Evolutionary conservation across 2,797 vertebrate species (phyloP).

Genomic region (Martes flavigula): DNA sequence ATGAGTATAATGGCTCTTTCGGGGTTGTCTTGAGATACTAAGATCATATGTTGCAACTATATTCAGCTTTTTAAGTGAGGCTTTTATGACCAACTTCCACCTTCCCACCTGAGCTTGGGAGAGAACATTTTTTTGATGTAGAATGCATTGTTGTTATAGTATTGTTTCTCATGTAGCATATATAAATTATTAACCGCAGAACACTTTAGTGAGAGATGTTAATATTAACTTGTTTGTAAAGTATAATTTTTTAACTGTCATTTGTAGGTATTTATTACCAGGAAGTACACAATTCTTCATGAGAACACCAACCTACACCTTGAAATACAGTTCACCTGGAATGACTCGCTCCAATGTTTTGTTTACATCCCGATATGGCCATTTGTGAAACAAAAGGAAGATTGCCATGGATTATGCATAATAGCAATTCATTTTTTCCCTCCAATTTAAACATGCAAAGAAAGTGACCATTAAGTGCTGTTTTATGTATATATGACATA

Average conservation of each 20-base stretch:
- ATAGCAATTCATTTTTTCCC: slow-evolving; percentile 72
- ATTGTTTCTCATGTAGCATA: slow-evolving; percentile 29
- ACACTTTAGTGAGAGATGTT: slow-evolving; percentile 16
- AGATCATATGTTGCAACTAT: neutral
- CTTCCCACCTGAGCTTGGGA: neutral
- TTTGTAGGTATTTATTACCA: slow-evolving; percentile 96
- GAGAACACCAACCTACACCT: slow-evolving; percentile 93
- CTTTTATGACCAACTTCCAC: neutral
- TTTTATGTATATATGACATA: slow-evolving; percentile 73
- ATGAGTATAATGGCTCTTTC: neutral
- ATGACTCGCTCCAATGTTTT: slow-evolving; percentile 91
- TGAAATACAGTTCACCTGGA: slow-evolving; percentile 89
- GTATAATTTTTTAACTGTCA: slow-evolving; percentile 73
- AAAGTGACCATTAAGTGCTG: slow-evolving; percentile 80
- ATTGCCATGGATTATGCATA: slow-evolving; percentile 78
- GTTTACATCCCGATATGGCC: slow-evolving; percentile 92
- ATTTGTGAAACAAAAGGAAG: slow-evolving; percentile 88
- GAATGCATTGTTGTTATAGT: neutral
- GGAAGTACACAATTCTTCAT: slow-evolving; percentile 95
- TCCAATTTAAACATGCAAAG: slow-evolving; percentile 76
- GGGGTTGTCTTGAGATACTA: neutral
- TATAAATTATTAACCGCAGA: neutral
- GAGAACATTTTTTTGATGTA: neutral
- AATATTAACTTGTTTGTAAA: slow-evolving; percentile 70
- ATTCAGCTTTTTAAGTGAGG: neutral